Evolutionary conservation across 2,113 vertebrate genomes (phyloP), one percentile per base, ranked within the genome.

Genomic region (Pangasianodon hypophthalmus): DNA sequence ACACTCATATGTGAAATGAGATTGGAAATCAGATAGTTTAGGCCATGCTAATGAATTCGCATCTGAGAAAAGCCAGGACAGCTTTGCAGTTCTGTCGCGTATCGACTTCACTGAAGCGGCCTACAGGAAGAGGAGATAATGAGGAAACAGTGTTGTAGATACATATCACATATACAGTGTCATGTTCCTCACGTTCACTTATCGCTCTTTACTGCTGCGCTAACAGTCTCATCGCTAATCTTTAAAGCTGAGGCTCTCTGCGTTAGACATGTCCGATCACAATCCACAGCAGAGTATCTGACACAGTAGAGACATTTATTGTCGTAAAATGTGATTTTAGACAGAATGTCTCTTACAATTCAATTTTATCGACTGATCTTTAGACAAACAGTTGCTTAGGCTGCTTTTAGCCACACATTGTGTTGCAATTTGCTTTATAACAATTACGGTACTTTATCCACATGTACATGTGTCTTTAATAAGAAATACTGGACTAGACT

Each of bases 111-210:
- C 50, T 13, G 37, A 67, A 44, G 64, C n/a, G 60, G 71, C 60
- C 41, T 80, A 89, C 88, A 86, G 88, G 88, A 86, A 89, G 71
- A 67, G 3, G 24, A 48, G 13, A 44, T 85, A 85, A 85, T 77
- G 71, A 89, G 88, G 69, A 89, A 80, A 64, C 71, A 41, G 26
- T 80, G 58, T 32, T 85, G 62, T 85, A 77, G 88, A 84, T 84
- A 79, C 73, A 32, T 80, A 86, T 89, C 84, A 69, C 58, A 69
- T 89, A 69, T 81, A 77, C 56, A 37, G 88, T 89, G 60, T 86
- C 84, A 89, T 54, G 58, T 89, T 89, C 88, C 58, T 67, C 41
- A 21, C 2, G 71, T 67, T 86, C 58, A 79, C 21, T 89, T 89
- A 64, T 18, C 48, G 5, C 69, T 41, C 67, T 41, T 84, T 75